phyloP scores from a whole-genome alignment of 2,113 vertebrate genomes.

The Chloropsis cyanopogon region DNA sequence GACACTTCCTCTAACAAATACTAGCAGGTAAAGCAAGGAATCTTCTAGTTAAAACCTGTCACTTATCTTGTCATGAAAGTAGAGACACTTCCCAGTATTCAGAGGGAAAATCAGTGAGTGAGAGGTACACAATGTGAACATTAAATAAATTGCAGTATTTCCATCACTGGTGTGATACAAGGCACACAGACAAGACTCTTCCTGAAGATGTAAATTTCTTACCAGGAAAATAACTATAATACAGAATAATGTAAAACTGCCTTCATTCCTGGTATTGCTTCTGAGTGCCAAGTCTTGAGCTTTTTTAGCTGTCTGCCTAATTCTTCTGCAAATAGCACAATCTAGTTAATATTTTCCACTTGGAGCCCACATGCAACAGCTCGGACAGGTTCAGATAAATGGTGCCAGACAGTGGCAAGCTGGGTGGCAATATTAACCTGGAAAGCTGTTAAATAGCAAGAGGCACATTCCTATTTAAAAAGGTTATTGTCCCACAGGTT shows the following conservation, averaged over 20 bases:
- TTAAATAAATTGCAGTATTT: background rate
- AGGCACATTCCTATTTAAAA: background rate
- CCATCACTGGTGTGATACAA: background rate
- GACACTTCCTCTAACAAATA: background rate
- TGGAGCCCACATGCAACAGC: background rate
- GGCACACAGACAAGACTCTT: background rate
- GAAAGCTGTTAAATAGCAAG: background rate
- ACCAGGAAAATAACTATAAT: background rate
- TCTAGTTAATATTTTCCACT: conserved; percentile 37
- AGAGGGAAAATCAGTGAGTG: background rate
- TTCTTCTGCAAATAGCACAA: conserved; percentile 20
- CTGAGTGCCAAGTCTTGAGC: background rate
- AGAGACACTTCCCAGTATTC: background rate
- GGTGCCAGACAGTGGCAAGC: background rate
- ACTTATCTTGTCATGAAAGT: background rate
- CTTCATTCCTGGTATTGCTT: background rate
- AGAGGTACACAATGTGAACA: background rate
- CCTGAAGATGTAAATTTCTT: background rate
- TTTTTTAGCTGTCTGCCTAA: background rate
- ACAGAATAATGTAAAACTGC: background rate
- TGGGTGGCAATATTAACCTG: background rate
- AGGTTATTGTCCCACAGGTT: background rate
- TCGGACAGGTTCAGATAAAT: background rate
- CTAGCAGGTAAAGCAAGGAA: background rate
- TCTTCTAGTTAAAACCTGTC: background rate